phyloP scores from a whole-genome alignment of 23 tunicate genomes.

The Botrylloides violaceus region DNA sequence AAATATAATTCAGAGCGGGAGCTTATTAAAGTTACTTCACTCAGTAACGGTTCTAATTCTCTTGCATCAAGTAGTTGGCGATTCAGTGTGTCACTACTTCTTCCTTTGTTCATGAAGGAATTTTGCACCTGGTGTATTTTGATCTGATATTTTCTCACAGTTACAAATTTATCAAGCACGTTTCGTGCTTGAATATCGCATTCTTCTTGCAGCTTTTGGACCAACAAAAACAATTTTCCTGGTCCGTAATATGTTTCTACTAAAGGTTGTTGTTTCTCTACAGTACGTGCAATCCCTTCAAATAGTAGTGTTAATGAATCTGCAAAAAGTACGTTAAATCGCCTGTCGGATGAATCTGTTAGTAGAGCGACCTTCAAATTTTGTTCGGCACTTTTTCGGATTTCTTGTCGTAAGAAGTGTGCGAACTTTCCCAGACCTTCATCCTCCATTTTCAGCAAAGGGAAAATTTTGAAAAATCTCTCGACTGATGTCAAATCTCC shows the following conservation, averaged over 20 bases:
- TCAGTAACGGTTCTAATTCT: conserved; percentile 60
- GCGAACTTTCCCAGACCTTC: conserved; percentile 82
- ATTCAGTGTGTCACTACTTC: conserved; percentile 12
- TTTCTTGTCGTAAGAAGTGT: conserved; percentile 60
- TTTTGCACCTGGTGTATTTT: conserved; percentile 62
- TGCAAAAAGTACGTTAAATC: conserved; percentile 67
- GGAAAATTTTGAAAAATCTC: conserved; percentile 87
- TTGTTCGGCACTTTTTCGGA: conserved; percentile 66
- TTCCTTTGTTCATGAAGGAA: conserved; percentile 18
- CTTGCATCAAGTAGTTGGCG: conserved; percentile 53
- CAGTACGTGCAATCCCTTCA: conserved; percentile 88
- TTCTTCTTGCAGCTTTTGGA: conserved; percentile 74
- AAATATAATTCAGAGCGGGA: conserved; percentile 81
- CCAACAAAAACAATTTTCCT: conserved; percentile 76
- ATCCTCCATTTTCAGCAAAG: conserved; percentile 84
- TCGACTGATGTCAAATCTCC: conserved; percentile 63
- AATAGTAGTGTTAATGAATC: conserved; percentile 75
- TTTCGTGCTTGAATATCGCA: conserved; percentile 64
- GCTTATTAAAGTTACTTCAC: conserved; percentile 79
- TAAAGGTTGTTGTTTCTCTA: conserved; percentile 91
- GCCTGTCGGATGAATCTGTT: conserved; percentile 28
- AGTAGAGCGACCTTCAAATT: conserved; percentile 71
- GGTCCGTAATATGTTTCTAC: conserved; percentile 99
- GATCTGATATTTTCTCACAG: conserved; percentile 35
- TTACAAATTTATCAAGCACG: conserved; percentile 26